phyloP scores from a whole-genome alignment of 2,888 invertebrate genomes.

The Pollenia amentaria region DNA sequence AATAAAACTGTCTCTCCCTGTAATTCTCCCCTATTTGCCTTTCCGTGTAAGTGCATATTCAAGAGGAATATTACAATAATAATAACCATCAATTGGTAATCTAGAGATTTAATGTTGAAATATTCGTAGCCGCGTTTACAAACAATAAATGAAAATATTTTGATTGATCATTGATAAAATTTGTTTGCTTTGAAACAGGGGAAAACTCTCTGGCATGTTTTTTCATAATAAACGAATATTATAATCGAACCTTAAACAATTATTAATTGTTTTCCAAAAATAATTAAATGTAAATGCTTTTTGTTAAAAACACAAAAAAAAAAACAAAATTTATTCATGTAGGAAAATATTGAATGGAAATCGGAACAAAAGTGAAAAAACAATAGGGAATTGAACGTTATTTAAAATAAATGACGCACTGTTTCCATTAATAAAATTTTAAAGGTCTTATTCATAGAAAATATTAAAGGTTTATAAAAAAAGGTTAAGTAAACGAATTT shows the following conservation, averaged over 20 bases:
- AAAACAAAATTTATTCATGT: conserved; percentile 6
- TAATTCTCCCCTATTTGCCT: not conserved
- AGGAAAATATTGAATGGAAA: conserved; percentile 24
- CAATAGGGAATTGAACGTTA: not conserved
- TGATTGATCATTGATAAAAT: conserved; percentile 55
- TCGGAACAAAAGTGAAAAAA: not conserved
- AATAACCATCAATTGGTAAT: conserved; percentile 65
- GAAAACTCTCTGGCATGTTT: not conserved
- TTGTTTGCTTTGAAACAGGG: conserved; percentile 25
- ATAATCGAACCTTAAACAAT: not conserved
- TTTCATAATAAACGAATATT: not conserved
- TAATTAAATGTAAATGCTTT: not conserved
- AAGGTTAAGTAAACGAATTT: too few relatives aligned
- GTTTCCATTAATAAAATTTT: not conserved
- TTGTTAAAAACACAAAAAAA: not conserved
- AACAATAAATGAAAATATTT: conserved; percentile 38
- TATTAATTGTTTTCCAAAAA: conserved; percentile 24
- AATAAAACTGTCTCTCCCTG: too few relatives aligned
- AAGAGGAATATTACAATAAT: conserved; percentile 15
- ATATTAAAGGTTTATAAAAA: too few relatives aligned
- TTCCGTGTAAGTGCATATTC: conserved; percentile 41
- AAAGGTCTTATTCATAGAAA: too few relatives aligned
- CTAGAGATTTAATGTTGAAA: conserved; percentile 42
- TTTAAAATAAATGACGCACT: conserved; percentile 21
- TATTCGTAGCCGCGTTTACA: conserved; percentile 29